Evolutionary conservation across 2,113 vertebrate genomes (phyloP), one percentile per base, ranked within the genome.

Genomic region (Micronisus gabar): DNA sequence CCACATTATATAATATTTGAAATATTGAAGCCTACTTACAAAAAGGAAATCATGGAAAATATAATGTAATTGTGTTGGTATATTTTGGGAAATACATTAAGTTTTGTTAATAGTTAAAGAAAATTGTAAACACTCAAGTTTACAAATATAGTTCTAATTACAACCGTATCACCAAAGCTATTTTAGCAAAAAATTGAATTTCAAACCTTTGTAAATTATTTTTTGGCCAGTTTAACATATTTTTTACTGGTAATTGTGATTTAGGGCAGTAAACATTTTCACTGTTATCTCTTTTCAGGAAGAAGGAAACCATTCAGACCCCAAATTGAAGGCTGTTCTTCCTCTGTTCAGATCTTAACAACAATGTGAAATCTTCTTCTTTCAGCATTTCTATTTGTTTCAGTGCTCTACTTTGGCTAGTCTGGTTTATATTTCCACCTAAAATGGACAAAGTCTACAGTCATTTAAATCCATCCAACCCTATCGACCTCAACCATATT

Each of bases 381-480:
- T 27, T 38, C 45, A 47, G 45, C 45, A 47, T 47, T 47, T 20
- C 45, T 47, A 47, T 47, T 47, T 47, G 20, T 47, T 47, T 71
- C 48, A 45, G 27, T 56, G 47, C 48, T 70, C 30, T 55, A 12
- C 47, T 74, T 40, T n/a, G 61, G 52, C 27, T 59, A 5, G 9
- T 47, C 89, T 88, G 82, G 26, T 65, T 88, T 91, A 25, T 25
- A 40, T 73, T 93, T 75, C 87, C 53, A 58, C 61, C 56, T 45
- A 43, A 95, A 94, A 23, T 10, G 22, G 66, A 58, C 63, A 86
- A 93, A 94, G 78, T 71, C 86, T 75, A 30, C 59, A 86, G 53
- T 61, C 40, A 41, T 79, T 92, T 93, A 90, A 90, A 94, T 48
- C 75, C 89, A 76, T 48, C 68, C 93, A 94, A 62, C 95, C 83